Conservation (phyloP, 2,113 vertebrate species). For the Triplophysa dalaica region DNA sequence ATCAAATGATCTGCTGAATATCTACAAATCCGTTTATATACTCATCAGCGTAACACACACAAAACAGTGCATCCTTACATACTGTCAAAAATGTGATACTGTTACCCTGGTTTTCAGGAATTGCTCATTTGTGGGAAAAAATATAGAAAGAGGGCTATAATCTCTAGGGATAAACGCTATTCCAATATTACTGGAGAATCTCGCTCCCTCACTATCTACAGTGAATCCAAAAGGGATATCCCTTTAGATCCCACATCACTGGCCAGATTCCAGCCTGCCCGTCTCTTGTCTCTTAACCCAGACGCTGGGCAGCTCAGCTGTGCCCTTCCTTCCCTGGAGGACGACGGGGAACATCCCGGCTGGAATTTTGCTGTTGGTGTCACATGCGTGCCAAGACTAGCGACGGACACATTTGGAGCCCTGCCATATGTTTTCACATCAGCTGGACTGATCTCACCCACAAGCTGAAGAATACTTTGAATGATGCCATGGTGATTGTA, state of each 20-base stretch:
- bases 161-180: not conserved
- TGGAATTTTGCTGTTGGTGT: slow-evolving; percentile 24
- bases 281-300: not conserved
- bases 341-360: slow-evolving; percentile 30
- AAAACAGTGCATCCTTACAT: too few species aligned
- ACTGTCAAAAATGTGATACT: not conserved
- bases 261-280: slow-evolving; percentile 24
- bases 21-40: too few species aligned
- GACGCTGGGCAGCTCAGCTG: slow-evolving; percentile 32
- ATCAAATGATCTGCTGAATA: too few species aligned
- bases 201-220: slow-evolving; percentile 2
- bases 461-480: slow-evolving; percentile 29
- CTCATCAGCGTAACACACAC: too few species aligned
- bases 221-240: slow-evolving; percentile 25
- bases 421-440: slow-evolving; percentile 50
- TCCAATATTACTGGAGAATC: slow-evolving; percentile 25
- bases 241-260: not conserved
- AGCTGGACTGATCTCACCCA: slow-evolving; percentile 22
- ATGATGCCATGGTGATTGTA: slow-evolving; percentile 23
- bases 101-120: not conserved
- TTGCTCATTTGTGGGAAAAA: slow-evolving; percentile 21
- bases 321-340: slow-evolving; percentile 24
- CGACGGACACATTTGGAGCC: slow-evolving; percentile 46
- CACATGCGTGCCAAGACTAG: slow-evolving; percentile 38
- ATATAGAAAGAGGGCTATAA: not conserved